Evolutionary conservation across 2,797 vertebrate species (phyloP), one percentile per base, ranked within the genome.

Genomic region (Muscicapa striata): DNA sequence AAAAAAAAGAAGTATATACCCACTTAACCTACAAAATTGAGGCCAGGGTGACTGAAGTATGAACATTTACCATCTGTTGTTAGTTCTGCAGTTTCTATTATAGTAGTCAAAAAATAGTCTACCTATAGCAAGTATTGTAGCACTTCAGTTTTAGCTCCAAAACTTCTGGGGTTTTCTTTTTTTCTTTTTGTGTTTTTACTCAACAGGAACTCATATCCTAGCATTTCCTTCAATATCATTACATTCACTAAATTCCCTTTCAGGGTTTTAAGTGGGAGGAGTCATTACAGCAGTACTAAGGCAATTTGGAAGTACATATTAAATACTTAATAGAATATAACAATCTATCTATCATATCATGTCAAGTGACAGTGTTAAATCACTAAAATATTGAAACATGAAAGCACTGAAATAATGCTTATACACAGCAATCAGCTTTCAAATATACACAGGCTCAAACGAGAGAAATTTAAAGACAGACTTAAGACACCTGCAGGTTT

Each of bases 301-400:
- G 48, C 59, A 96, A 89, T 94, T 90, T 94, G 52, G 24, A 96
- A 92, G 45, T 74, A 92, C 22, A 61, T 90, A 92, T 81, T 92
- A 95, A 94, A 84, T 70, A 87, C 45, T 76, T 93, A 90, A 85
- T 45, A 91, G 62, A 91, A 57, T 79, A 46, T 91, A 69, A 68
- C 62, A 62, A 58, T 85, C 90, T 84, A 48, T 85, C 91, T 84
- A 90, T 94, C 91, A 83, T 84, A 88, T 92, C 86, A 89, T 81
- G 62, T 63, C 90, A 95, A 90, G 87, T 89, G 36, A 83, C 51
- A 73, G 48, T 34, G 26, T 52, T 78, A 91, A 94, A 80, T 26
- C 51, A 89, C 75, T 72, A 79, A 94, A 96, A 93, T 87, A 95
- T 81, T 95, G 41, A 92, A 80, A 95, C 74, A 63, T 29, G 15